Evolutionary conservation across 1,140 invertebrate genomes (phyloP), one percentile per base, ranked within the genome.

Genomic region (Pseudomyrmex flavicornis): DNA sequence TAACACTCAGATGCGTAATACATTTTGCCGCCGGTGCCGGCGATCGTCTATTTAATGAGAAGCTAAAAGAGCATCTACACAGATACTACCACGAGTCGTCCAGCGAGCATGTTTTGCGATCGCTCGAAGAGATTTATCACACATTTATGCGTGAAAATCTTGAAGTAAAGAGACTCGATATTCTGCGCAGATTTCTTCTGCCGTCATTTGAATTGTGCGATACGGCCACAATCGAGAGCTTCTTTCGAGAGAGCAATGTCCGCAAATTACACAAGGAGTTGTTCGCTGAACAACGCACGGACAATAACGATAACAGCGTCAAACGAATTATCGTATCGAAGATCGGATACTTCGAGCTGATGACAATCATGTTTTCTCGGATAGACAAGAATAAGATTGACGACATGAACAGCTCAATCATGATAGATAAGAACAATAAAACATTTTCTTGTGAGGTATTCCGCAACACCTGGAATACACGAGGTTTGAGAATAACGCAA

Each of bases 311-410:
- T 3, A 13, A 74, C 12, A 26, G 77, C 2, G 17, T 35, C 2
- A 87, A 86, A n/a, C 84, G 84, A n/a, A 26, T 86, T 0, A 83
- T 93, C 10, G 84, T 93, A 22, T 92, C 94, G 20, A 93, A 92
- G 68, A 93, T 93, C 12, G 92, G 91, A 22, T 89, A 89, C 52
- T 95, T 91, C 52, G 86, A 92, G 80, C 83, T 95, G 15, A 66
- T 94, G 13, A 91, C 91, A 46, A 75, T 91, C 13, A 86, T 95
- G 89, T 92, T 93, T n/a, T 83, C 82, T 3, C 88, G 74, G n/a
- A 15, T 93, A 12, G 10, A 65, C 1, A 13, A 85, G 20, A 46
- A 74, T 0, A 84, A 83, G 1, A 88, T 92, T 56, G 56, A 84
- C 12, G 44, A 62, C 1, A 13, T 20, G 5, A 73, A 90, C 0